Evolutionary conservation across 2,888 invertebrate genomes (phyloP).

Genomic region (Oxystoma pomonae): DNA sequence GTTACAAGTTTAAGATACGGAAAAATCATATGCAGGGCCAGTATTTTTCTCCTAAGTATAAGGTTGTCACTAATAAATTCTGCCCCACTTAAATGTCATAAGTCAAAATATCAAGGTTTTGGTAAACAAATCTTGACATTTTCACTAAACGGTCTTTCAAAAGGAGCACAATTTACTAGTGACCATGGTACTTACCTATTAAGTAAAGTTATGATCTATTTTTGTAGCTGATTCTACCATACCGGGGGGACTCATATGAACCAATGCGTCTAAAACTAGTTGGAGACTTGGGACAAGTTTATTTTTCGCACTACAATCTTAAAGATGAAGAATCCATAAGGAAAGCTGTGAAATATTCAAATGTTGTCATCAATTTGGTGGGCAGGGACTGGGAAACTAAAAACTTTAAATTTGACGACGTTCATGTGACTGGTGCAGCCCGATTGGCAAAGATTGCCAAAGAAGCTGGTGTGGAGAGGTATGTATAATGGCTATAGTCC

Average conservation of each 20-base stretch:
- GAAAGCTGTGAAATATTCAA: slow-evolving; percentile 87
- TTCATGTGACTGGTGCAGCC: slow-evolving; percentile 81
- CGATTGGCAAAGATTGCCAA: slow-evolving; percentile 71
- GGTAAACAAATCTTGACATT: too few relatives aligned
- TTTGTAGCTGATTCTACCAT: slow-evolving; percentile 84
- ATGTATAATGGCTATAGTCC: too few relatives aligned
- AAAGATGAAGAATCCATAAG: slow-evolving; percentile 81
- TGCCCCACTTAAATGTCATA: too few relatives aligned
- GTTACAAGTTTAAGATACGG: too few relatives aligned
- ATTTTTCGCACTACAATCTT: slow-evolving; percentile 82
- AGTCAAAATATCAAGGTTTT: too few relatives aligned
- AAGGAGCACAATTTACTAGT: too few relatives aligned
- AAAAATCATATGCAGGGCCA: too few relatives aligned
- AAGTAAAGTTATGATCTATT: slow-evolving; percentile 5
- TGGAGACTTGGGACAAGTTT: slow-evolving; percentile 94
- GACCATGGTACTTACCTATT: too few relatives aligned
- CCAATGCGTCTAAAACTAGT: slow-evolving; percentile 72
- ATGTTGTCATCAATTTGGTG: slow-evolving; percentile 93
- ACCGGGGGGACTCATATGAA: slow-evolving; percentile 82
- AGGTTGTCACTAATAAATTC: too few relatives aligned
- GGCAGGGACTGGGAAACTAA: slow-evolving; percentile 90
- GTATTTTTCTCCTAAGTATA: too few relatives aligned
- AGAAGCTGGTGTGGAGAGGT: slow-evolving; percentile 75
- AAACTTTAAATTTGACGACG: slow-evolving; percentile 83
- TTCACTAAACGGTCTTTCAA: too few relatives aligned